These are phyloP conservation scores for Mellivora capensis DNA, from an alignment of 2,113 vertebrate genomes.

Conservation along the genomic window DNA sequence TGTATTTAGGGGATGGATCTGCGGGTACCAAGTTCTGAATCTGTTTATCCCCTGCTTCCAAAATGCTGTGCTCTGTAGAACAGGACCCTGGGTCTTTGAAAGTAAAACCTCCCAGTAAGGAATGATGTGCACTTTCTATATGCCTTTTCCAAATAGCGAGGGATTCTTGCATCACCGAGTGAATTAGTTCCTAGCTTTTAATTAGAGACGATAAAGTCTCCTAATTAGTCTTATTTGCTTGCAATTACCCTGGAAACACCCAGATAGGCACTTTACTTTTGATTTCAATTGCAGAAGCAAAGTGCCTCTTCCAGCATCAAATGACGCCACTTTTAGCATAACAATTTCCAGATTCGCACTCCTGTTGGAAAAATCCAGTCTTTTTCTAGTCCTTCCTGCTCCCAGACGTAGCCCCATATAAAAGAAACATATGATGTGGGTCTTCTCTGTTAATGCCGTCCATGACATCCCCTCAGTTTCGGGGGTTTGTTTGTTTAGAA, in stretches of 20 bases:
- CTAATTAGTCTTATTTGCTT: slow-evolving; percentile 41
- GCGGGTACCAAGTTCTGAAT: not conserved
- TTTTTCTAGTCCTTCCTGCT: not conserved
- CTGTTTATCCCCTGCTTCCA: accelerated
- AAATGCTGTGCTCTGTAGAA: not conserved
- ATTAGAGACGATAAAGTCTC: not conserved
- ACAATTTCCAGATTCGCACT: not conserved
- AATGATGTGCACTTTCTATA: not conserved
- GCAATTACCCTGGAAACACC: not conserved
- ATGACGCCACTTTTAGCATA: not conserved
- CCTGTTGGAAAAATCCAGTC: not conserved
- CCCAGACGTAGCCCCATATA: not conserved
- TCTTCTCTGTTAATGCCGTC: not conserved
- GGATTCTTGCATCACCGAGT: slow-evolving; percentile 19
- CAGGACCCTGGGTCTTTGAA: not conserved
- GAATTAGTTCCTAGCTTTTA: not conserved
- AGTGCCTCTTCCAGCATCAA: slow-evolving; percentile 36
- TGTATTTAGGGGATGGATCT: not conserved
- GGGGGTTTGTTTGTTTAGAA: not conserved
- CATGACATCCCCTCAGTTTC: not conserved
- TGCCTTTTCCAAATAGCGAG: not conserved
- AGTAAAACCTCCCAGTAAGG: not conserved
- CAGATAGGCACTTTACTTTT: not conserved
- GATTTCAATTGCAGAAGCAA: slow-evolving; percentile 29
- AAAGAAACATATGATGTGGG: not conserved